Conservation (phyloP, 2,888 invertebrate genomes). For the Patella pellucida region DNA sequence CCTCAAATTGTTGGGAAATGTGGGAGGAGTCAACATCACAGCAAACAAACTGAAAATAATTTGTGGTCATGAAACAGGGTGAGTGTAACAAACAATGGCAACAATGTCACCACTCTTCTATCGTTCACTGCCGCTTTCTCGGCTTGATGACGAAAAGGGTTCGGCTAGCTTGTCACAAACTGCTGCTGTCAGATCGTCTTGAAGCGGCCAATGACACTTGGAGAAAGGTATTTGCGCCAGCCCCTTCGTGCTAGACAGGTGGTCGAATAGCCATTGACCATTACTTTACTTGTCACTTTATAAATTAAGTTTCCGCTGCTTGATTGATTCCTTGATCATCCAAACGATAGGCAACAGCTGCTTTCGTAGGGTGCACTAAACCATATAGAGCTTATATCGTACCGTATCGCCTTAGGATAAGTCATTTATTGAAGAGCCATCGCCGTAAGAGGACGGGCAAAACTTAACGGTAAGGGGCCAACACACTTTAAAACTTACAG, state of each 20-base stretch:
- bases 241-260: constrained; percentile 7
- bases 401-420: constrained; percentile 1
- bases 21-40: neutral
- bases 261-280: neutral
- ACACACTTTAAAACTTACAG: too few relatives aligned
- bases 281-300: constrained; percentile 10
- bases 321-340: constrained; percentile 9
- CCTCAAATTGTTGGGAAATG: neutral
- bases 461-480: neutral
- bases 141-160: too few relatives aligned
- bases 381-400: constrained; percentile 1
- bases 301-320: constrained; percentile 6
- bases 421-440: neutral
- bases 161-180: too few relatives aligned
- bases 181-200: too few relatives aligned
- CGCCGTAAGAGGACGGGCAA: constrained; percentile 5
- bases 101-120: too few relatives aligned
- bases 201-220: constrained; percentile 3
- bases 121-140: too few relatives aligned
- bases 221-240: constrained; percentile 4
- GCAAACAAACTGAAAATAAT: constrained; percentile 3
- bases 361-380: constrained; percentile 1
- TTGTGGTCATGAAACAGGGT: neutral
- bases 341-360: constrained; percentile 9
- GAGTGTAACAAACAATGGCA: constrained; percentile 1